Conservation (phyloP, 2,797 vertebrate species). For the Brachymystax lenok region DNA sequence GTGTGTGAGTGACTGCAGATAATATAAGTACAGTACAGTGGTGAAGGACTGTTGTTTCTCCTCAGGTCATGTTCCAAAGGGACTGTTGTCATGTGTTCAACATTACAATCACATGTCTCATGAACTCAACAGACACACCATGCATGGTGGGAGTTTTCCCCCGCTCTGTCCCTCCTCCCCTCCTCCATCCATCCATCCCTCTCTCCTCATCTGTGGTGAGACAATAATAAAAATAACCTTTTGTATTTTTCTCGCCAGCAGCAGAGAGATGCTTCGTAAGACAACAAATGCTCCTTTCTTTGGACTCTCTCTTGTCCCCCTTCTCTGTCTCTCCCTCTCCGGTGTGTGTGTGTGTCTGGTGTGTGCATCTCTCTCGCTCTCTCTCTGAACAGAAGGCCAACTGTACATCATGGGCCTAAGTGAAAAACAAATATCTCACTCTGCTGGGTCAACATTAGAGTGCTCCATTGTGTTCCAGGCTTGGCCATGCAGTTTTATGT, state of each 20-base stretch:
- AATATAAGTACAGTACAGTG: too few relatives aligned
- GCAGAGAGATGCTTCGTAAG: not conserved
- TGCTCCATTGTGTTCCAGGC: constrained; percentile 36
- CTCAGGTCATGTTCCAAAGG: not conserved
- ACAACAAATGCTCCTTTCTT: constrained; percentile 45
- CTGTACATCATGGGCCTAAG: constrained; percentile 38
- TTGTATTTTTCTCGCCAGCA: constrained; percentile 33
- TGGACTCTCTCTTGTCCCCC: not conserved
- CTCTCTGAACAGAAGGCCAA: constrained; percentile 38
- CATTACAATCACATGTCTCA: not conserved
- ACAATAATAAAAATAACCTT: constrained; percentile 34
- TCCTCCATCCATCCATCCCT: not conserved
- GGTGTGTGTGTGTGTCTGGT: not conserved
- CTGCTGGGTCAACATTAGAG: constrained; percentile 45
- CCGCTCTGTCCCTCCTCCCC: not conserved
- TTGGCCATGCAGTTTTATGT: constrained; percentile 28
- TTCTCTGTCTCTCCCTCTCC: constrained; percentile 23
- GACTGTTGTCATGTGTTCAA: not conserved
- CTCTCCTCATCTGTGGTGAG: constrained; percentile 14
- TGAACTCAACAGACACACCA: not conserved
- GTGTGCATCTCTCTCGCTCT: not conserved
- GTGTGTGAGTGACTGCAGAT: not conserved
- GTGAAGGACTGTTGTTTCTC: too few relatives aligned
- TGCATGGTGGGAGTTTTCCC: not conserved
- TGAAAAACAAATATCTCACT: constrained; percentile 41